A percentile compares a stretch with the other conserved stretches of the same genome.
phyloP scores from a whole-genome alignment of 2,113 vertebrate genomes.

The Austrofundulus limnaeus region DNA sequence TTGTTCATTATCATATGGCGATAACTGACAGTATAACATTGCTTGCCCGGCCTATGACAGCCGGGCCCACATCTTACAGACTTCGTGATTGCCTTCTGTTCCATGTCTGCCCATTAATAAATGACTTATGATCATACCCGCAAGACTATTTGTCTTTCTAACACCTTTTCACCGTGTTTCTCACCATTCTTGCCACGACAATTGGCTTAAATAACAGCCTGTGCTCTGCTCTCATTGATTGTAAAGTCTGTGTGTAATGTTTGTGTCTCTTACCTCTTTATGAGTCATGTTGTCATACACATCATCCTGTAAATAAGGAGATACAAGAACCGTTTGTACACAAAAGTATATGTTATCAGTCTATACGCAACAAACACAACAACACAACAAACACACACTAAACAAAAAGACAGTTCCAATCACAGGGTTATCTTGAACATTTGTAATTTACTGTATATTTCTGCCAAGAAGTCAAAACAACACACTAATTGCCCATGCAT shows the following conservation, averaged over 20 bases:
- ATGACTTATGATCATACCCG: too few species aligned
- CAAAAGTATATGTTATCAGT: too few species aligned
- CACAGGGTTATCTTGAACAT: conserved; percentile 1
- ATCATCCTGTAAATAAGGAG: conserved; percentile 78
- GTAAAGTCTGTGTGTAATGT: not conserved
- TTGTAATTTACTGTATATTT: conserved; percentile 15
- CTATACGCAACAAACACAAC: not conserved
- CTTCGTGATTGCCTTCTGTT: too few species aligned
- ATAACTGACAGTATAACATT: too few species aligned
- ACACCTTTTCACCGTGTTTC: too few species aligned
- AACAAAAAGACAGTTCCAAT: conserved; percentile 6
- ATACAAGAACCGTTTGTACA: conserved; percentile 11
- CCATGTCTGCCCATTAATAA: too few species aligned
- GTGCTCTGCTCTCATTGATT: not conserved
- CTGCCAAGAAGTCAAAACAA: conserved; percentile 21
- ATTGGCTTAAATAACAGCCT: too few species aligned
- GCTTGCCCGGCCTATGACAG: too few species aligned
- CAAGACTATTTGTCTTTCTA: too few species aligned
- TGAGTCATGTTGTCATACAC: conserved; percentile 85
- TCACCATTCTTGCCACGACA: too few species aligned
- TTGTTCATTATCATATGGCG: too few species aligned
- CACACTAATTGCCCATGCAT: conserved; percentile 26
- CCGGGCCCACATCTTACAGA: too few species aligned
- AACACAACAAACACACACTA: conserved; percentile 1
- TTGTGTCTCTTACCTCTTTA: conserved; percentile 82